Conservation (phyloP, 1,140 invertebrate genomes). For the Diorhabda elongata region DNA sequence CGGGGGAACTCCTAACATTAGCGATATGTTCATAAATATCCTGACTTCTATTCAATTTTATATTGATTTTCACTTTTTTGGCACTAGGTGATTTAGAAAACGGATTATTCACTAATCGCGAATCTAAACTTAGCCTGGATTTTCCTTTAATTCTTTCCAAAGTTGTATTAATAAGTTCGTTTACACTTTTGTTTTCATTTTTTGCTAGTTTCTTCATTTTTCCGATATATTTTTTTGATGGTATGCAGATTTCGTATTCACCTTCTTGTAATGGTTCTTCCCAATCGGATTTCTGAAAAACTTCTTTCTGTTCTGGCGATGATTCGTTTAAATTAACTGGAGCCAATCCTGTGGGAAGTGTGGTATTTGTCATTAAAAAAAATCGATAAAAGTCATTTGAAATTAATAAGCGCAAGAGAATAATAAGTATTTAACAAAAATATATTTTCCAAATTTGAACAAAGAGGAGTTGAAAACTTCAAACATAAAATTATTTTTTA, state of each 20-base stretch:
- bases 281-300: slow-evolving; percentile 33
- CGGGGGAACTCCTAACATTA: slow-evolving; percentile 63
- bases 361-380: neutral
- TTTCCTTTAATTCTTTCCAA: slow-evolving; percentile 25
- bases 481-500: no score
- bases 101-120: slow-evolving; percentile 26
- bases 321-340: slow-evolving; percentile 11
- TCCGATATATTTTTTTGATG: slow-evolving; percentile 41
- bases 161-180: slow-evolving; percentile 20
- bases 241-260: slow-evolving; percentile 48
- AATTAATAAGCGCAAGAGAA: neutral
- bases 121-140: slow-evolving; percentile 19
- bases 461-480: no score
- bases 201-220: slow-evolving; percentile 19
- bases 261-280: slow-evolving; percentile 43
- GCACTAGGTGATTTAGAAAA: slow-evolving; percentile 18
- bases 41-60: slow-evolving; percentile 64
- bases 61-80: slow-evolving; percentile 61
- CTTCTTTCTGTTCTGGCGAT: slow-evolving; percentile 7
- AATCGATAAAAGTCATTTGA: neutral
- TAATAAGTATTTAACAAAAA: neutral
- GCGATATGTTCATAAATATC: slow-evolving; percentile 64
- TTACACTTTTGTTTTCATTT: slow-evolving; percentile 14
- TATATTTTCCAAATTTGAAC: no score
- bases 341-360: neutral